phyloP scores from a whole-genome alignment of 2,797 vertebrate species.

The Coranthus polyacanthus region DNA sequence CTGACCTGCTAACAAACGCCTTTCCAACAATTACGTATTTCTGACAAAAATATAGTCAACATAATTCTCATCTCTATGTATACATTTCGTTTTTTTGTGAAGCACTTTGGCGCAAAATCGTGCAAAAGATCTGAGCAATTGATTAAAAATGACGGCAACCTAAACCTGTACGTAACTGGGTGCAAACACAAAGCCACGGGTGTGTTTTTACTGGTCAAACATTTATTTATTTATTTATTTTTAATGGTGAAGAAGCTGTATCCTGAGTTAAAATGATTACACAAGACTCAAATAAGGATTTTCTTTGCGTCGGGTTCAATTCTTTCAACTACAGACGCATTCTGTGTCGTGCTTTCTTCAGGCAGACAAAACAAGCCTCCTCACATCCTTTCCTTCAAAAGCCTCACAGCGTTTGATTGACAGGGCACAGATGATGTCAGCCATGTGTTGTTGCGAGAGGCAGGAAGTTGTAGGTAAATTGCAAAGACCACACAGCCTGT shows the following conservation, averaged over 20 bases:
- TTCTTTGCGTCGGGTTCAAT: neutral
- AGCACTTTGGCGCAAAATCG: too few species aligned
- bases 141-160: too few species aligned
- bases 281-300: constrained; percentile 1
- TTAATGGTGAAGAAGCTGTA: too few species aligned
- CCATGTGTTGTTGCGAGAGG: neutral
- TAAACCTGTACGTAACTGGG: too few species aligned
- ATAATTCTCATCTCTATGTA: too few species aligned
- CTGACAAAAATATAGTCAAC: too few species aligned
- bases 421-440: constrained; percentile 21
- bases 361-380: constrained; percentile 11
- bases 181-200: too few species aligned
- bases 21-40: too few species aligned
- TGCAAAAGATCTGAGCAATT: too few species aligned
- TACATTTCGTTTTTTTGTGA: too few species aligned
- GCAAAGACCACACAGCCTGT: constrained; percentile 52
- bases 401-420: constrained; percentile 8
- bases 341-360: neutral
- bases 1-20: constrained; percentile 15
- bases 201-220: too few species aligned
- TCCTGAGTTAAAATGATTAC: neutral
- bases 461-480: constrained; percentile 17
- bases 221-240: too few species aligned
- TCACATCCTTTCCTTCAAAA: constrained; percentile 6
- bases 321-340: neutral